Base-by-base conservation (phyloP, 2,113 vertebrate genomes). In the Neolamprologus cancellatus region DNA sequence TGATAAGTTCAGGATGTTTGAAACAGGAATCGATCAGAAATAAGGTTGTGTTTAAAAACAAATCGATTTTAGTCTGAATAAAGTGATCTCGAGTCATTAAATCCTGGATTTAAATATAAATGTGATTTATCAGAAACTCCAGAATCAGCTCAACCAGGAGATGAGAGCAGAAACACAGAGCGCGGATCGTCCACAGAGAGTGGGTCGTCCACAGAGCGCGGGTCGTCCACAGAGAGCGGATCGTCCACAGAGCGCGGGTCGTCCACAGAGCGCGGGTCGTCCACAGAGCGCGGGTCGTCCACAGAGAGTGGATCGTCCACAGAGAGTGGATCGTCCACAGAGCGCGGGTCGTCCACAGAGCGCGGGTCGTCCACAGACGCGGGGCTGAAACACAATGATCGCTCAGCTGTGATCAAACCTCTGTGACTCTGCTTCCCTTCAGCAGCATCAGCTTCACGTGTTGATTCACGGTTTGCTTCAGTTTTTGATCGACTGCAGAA, bases 191-290 rank as follows among this genome's bases (percentile, higher is more conserved):
- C 12, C 41, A 34, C 32, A 34, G 32, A 46, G 17, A 3, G 46
- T 1, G 46, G 15, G 1, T 8, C 44, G 44, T 46, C 44, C 14
- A 7, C 1, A 2, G 44, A 3, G 44, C 6, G 44, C 0, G 44
- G 6, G 0, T 3, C 36, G 4, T 12, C 10, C 36, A 11, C 1
- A 1, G 7, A 32, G 32, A 7, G 32, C 3, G 32, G 3, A 1
- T 5, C 30, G 14, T 46, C 44, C 44, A 52, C 18, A 10, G 48
- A 28, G 25, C 4, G 28, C 1, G 28, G 4, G 0, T 3, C 30
- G 30, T 32, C 32, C 32, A 32, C 1, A 0, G 34, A 36, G 34
- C 34, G 34, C 0, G 34, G 10, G 0, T 5, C 32, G 32, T 32
- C 7, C 32, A 8, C 1, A 2, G 32, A 36, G 34, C 0, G 34